Evolutionary conservation across 2,888 invertebrate species (phyloP), one percentile per base, ranked within the genome.

Genomic region (Podabrus alpinus): DNA sequence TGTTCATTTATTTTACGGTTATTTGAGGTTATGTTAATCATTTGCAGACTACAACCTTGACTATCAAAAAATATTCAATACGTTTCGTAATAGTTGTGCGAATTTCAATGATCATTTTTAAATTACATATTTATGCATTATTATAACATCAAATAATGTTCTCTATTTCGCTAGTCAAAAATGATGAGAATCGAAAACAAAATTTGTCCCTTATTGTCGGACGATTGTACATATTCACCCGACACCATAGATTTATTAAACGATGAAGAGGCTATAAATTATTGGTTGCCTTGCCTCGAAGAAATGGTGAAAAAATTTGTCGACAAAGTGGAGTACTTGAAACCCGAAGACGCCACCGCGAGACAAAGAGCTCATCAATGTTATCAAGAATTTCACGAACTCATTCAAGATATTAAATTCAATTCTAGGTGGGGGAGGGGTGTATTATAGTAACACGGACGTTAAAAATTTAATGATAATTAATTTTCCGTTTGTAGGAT

Each of bases 241-340:
- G 98, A 99, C 87, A 96, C 97, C 25, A 93, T 97, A 79, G 97
- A 98, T 88, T 90, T 99, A 74, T 92, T 94, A 76, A 91, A 92
- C 82, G 97, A 98, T 86, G 90, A 90, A 79, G 94, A 95, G 85
- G 98, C 97, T 13, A 92, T 95, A 85, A 92, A 90, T 80, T 98
- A 98, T 87, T 99, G 98, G 98, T 90, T 98, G 66, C 91, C 93
- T 78, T 97, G 97, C 86, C 95, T 98, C 85, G 94, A 95, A 85
- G 93, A 93, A 79, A 92, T 96, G 81, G 93, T 95, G 15, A 92
- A 93, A 80, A 96, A 95, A 88, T 96, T 95, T 88, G 93, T 95
- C 19, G 90, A 91, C 79, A 94, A 94, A 86, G 98, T 98, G 1
- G 91, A 94, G 68, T 89, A 91, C 67, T 95, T 96, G 84, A 93